A percentile compares a stretch with the other conserved stretches of the same genome.
These are phyloP conservation scores for Chloroclysta siterata DNA, from an alignment of 2,888 invertebrate species.

Conservation along the genomic window DNA sequence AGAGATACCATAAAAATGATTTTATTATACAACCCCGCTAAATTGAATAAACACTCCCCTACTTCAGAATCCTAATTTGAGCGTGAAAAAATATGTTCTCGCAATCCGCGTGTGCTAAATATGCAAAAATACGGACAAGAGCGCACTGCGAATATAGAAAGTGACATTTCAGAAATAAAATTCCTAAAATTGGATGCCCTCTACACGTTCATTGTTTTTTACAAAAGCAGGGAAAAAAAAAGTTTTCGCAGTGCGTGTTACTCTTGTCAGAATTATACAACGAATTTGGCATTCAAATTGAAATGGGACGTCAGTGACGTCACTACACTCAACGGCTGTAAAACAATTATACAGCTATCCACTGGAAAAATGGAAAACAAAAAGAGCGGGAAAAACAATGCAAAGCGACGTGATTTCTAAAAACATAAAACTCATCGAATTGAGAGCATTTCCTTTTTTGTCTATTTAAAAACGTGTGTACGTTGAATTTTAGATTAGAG, in stretches of 20 bases:
- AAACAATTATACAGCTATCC: slow-evolving; percentile 64
- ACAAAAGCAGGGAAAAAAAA: neutral
- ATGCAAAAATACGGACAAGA: slow-evolving; percentile 13
- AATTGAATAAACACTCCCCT: slow-evolving; percentile 14
- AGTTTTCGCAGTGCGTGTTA: slow-evolving; percentile 19
- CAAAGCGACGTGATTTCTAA: slow-evolving; percentile 28
- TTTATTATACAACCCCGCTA: slow-evolving; percentile 10
- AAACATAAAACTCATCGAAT: slow-evolving; percentile 6
- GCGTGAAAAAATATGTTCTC: slow-evolving; percentile 25
- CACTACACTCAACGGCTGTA: slow-evolving; percentile 50
- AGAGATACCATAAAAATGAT: slow-evolving; percentile 6
- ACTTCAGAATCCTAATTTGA: slow-evolving; percentile 17
- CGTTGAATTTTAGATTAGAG: no score
- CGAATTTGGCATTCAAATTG: slow-evolving; percentile 55
- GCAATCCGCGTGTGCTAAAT: slow-evolving; percentile 22
- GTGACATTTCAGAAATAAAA: neutral
- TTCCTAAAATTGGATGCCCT: neutral
- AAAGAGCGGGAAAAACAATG: slow-evolving; percentile 20
- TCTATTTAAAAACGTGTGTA: no score
- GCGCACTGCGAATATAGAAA: slow-evolving; percentile 17
- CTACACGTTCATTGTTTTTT: slow-evolving; percentile 1
- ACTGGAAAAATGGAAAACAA: slow-evolving; percentile 45
- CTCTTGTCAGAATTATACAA: slow-evolving; percentile 55
- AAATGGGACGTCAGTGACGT: slow-evolving; percentile 55
- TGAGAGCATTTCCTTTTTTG: no score